Evolutionary conservation across 2,797 vertebrate genomes (phyloP).

Genomic region (Catostomus latipinnis): DNA sequence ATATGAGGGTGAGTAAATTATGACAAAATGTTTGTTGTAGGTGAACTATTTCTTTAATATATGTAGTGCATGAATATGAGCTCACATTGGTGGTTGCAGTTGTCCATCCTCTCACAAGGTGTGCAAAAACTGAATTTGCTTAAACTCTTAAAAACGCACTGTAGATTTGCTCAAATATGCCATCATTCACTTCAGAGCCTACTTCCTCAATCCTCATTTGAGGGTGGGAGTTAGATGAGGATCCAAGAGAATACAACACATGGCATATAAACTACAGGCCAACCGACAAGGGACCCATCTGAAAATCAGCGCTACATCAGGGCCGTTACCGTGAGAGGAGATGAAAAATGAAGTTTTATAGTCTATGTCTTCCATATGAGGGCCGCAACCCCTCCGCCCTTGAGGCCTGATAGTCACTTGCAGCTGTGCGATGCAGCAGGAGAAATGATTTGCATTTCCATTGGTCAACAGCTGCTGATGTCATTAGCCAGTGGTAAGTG

Average conservation of each 20-base stretch:
- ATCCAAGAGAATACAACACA: slow-evolving; percentile 53
- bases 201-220: slow-evolving; percentile 4
- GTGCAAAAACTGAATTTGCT: neutral
- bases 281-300: slow-evolving; percentile 67
- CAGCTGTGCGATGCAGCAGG: slow-evolving; percentile 39
- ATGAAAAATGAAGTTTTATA: slow-evolving; percentile 76
- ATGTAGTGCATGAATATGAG: neutral
- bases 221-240: slow-evolving; percentile 52
- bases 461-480: slow-evolving; percentile 53
- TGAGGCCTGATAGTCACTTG: slow-evolving; percentile 35
- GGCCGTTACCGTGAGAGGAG: slow-evolving; percentile 62
- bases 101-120: neutral
- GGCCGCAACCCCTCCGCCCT: slow-evolving; percentile 14
- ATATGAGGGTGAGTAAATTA: too few species aligned
- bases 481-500: slow-evolving; percentile 37
- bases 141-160: slow-evolving; percentile 15
- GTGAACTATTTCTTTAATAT: too few species aligned
- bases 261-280: slow-evolving; percentile 54
- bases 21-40: too few species aligned
- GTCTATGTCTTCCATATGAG: slow-evolving; percentile 75
- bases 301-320: slow-evolving; percentile 63
- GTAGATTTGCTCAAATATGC: slow-evolving; percentile 1
- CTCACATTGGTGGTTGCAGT: neutral
- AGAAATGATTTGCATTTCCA: slow-evolving; percentile 47
- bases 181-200: slow-evolving; percentile 19